phyloP scores from a whole-genome alignment of 2,888 invertebrate genomes.

The Meandrusa payeni region DNA sequence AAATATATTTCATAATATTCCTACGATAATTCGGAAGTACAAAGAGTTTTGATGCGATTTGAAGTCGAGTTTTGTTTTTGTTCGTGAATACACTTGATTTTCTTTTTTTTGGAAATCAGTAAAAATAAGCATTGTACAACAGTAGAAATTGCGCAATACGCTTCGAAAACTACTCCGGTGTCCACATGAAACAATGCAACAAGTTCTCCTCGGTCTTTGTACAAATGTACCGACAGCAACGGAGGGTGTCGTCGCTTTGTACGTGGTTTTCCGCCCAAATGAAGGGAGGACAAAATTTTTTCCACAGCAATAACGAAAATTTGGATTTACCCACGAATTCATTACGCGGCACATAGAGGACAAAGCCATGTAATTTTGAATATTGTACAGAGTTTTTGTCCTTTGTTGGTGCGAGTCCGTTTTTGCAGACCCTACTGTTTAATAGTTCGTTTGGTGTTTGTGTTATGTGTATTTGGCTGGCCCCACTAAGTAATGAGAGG shows the following conservation, averaged over 20 bases:
- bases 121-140: too few relatives aligned
- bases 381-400: constrained; percentile 6
- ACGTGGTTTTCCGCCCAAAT: constrained; percentile 10
- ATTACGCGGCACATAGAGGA: constrained; percentile 10
- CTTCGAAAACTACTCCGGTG: background rate
- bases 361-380: constrained; percentile 16
- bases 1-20: too few relatives aligned
- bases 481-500: too few relatives aligned
- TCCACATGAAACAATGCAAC: background rate
- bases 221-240: constrained; percentile 1
- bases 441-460: too few relatives aligned
- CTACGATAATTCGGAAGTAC: too few relatives aligned
- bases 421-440: too few relatives aligned
- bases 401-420: too few relatives aligned
- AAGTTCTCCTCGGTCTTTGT: constrained; percentile 14
- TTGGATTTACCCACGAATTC: constrained; percentile 8
- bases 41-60: too few relatives aligned
- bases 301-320: constrained; percentile 7
- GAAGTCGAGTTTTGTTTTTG: too few relatives aligned
- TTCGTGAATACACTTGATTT: too few relatives aligned
- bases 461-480: too few relatives aligned
- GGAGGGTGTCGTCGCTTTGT: constrained; percentile 7
- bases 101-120: too few relatives aligned
- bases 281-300: constrained; percentile 2
- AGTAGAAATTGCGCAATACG: background rate